phyloP scores from a whole-genome alignment of 2,113 vertebrate species.

The Lates calcarifer region DNA sequence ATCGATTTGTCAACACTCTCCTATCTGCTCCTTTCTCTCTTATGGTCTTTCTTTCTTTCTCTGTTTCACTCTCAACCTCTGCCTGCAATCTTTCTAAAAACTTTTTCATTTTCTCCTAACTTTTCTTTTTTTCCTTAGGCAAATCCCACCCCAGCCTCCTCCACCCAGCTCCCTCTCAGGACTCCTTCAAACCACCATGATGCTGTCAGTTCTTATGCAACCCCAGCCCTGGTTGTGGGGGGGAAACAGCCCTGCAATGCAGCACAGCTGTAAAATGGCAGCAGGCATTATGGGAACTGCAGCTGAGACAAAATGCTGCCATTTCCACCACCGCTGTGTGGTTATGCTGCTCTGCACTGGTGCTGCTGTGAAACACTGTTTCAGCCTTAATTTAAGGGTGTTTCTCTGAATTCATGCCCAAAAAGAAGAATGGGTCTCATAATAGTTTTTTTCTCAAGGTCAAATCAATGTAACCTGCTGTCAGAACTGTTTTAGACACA shows the following conservation, averaged over 20 bases:
- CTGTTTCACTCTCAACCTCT: not conserved
- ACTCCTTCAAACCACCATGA: constrained; percentile 27
- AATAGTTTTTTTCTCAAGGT: constrained; percentile 9
- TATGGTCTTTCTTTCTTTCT: not conserved
- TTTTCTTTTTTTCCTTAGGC: constrained; percentile 1
- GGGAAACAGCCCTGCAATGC: constrained; percentile 72
- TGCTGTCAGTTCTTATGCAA: constrained; percentile 62
- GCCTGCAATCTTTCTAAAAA: not conserved
- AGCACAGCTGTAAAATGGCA: constrained; percentile 69
- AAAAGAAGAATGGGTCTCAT: not conserved
- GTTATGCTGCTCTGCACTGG: not conserved
- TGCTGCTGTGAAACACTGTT: not conserved
- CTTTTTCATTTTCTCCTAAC: constrained; percentile 2
- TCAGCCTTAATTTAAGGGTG: not conserved
- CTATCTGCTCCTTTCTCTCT: not conserved
- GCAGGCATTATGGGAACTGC: constrained; percentile 34
- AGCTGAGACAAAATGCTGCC: constrained; percentile 36
- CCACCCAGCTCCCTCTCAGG: constrained; percentile 32
- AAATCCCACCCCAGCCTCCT: constrained; percentile 7
- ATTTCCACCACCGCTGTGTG: not conserved
- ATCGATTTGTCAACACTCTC: constrained; percentile 23
- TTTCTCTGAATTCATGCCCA: not conserved
- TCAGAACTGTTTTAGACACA: not conserved
- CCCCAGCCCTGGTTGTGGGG: constrained; percentile 42
- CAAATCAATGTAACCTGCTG: not conserved